phyloP scores from a whole-genome alignment of 2,888 invertebrate species.

The Nineta flava region DNA sequence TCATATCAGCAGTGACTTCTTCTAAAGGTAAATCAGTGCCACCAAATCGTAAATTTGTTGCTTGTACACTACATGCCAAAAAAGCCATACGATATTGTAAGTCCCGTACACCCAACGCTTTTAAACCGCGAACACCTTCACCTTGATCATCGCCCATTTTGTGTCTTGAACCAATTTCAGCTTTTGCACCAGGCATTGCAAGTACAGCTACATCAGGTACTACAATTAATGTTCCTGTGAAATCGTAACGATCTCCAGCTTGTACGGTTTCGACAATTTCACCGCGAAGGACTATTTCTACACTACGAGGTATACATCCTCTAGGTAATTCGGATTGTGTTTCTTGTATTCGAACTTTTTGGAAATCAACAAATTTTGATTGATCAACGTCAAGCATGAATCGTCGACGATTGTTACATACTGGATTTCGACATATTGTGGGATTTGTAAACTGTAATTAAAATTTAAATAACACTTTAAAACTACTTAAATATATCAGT shows the following conservation, averaged over 20 bases:
- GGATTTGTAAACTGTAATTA: slow-evolving; percentile 72
- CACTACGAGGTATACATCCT: slow-evolving; percentile 89
- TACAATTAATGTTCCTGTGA: slow-evolving; percentile 90
- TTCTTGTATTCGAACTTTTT: slow-evolving; percentile 95
- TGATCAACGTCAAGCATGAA: slow-evolving; percentile 88
- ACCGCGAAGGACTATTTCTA: slow-evolving; percentile 87
- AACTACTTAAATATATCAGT: slow-evolving; percentile 3
- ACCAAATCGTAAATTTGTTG: slow-evolving; percentile 77
- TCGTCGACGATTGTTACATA: slow-evolving; percentile 79
- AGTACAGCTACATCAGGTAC: slow-evolving; percentile 90
- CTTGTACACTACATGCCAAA: slow-evolving; percentile 80
- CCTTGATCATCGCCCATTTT: slow-evolving; percentile 55
- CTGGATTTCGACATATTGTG: slow-evolving; percentile 89
- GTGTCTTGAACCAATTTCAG: slow-evolving; percentile 63
- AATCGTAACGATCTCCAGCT: slow-evolving; percentile 72
- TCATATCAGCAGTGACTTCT: slow-evolving; percentile 66
- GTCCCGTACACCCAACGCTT: slow-evolving; percentile 73
- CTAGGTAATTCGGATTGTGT: slow-evolving; percentile 92
- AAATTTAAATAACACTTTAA: slow-evolving; percentile 7
- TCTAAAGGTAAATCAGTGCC: slow-evolving; percentile 70
- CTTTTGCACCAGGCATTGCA: slow-evolving; percentile 69
- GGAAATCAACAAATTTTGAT: slow-evolving; percentile 93
- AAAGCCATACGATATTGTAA: slow-evolving; percentile 81
- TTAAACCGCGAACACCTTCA: slow-evolving; percentile 71
- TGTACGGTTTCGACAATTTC: slow-evolving; percentile 95